A percentile compares a stretch with the other conserved stretches of the same genome.
These are phyloP conservation scores for Pao palembangensis DNA, from an alignment of 2,113 vertebrate genomes.

Conservation along the genomic window DNA sequence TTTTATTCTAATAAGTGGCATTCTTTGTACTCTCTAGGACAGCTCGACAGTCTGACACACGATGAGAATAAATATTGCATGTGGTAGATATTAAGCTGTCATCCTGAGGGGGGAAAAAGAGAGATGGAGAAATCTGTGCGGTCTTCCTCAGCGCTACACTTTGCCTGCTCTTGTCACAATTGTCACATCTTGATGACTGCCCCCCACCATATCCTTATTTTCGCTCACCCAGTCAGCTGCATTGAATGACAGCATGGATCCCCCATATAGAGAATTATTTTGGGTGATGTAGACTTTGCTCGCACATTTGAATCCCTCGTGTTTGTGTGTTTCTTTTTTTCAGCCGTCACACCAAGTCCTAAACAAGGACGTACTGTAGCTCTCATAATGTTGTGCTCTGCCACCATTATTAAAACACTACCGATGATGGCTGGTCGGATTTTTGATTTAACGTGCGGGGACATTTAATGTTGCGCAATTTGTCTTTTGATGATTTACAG, in stretches of 20 bases:
- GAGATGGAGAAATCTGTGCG: constrained; percentile 88
- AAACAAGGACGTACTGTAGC: constrained; percentile 18
- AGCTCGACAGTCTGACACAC: constrained; percentile 99
- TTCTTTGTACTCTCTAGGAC: constrained; percentile 98
- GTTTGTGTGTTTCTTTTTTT: constrained; percentile 43
- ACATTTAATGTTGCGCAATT: constrained; percentile 19
- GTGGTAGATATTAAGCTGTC: constrained; percentile 99
- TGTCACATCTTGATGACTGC: constrained; percentile 86
- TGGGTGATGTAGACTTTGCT: constrained; percentile 62
- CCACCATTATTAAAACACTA: constrained; percentile 17
- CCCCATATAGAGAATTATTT: constrained; percentile 83
- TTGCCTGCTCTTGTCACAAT: constrained; percentile 96
- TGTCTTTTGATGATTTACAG: constrained; percentile 30
- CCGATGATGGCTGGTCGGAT: constrained; percentile 10
- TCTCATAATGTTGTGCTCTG: constrained; percentile 34
- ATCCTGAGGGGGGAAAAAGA: constrained; percentile 80
- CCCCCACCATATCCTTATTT: constrained; percentile 63
- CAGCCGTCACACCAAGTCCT: constrained; percentile 1
- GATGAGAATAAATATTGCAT: constrained; percentile 99
- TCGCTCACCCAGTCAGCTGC: constrained; percentile 70
- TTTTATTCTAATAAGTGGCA: constrained; percentile 99
- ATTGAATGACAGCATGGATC: constrained; percentile 75
- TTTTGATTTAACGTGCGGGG: constrained; percentile 16
- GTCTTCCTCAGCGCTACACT: constrained; percentile 88
- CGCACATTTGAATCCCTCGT: constrained; percentile 65